Evolutionary conservation across 2,113 vertebrate genomes (phyloP).

Genomic region (Ibidorhyncha struthersii): DNA sequence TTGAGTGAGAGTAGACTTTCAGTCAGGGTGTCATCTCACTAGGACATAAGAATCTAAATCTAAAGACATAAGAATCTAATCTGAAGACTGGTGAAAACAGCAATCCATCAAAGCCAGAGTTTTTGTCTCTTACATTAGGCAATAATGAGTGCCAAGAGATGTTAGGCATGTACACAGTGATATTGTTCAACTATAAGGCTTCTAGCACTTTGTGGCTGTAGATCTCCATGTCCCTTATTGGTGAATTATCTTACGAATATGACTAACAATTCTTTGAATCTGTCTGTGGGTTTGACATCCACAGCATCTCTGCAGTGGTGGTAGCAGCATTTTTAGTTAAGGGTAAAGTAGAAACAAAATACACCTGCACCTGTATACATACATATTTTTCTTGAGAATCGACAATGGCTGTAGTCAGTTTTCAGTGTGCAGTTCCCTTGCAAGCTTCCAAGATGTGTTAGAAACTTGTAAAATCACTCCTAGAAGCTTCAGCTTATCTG

Average conservation of each 20-base stretch:
- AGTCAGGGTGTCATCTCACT: not conserved
- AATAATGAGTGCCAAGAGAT: not conserved
- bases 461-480: not conserved
- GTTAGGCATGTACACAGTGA: not conserved
- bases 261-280: not conserved
- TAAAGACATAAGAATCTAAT: not conserved
- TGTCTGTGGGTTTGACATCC: not conserved
- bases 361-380: rapidly evolving
- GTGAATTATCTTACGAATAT: not conserved
- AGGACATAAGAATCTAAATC: no score
- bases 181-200: not conserved
- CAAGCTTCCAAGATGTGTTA: not conserved
- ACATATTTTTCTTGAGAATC: not conserved
- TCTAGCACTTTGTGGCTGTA: not conserved
- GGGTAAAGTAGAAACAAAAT: not conserved
- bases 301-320: not conserved
- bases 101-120: not conserved
- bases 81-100: not conserved
- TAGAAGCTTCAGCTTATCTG: not conserved
- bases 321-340: not conserved
- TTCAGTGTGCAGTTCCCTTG: not conserved
- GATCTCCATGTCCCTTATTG: not conserved
- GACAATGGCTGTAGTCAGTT: not conserved
- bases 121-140: not conserved
- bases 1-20: not conserved